These are phyloP conservation scores for Baronia brevicornis DNA, from an alignment of 2,888 invertebrate genomes.

Conservation along the genomic window DNA sequence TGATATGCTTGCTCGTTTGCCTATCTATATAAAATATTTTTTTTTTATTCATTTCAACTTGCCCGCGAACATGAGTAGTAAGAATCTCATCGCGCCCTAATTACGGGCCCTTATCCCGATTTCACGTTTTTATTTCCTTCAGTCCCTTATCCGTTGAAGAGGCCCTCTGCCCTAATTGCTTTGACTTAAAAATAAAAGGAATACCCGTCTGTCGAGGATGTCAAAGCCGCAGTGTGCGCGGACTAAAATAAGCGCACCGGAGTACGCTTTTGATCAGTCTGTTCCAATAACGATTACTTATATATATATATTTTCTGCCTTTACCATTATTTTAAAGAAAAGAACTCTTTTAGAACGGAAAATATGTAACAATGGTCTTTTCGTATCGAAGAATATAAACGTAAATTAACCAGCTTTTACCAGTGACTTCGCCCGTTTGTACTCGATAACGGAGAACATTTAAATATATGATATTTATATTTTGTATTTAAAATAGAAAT, in stretches of 20 bases:
- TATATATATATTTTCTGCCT: not conserved
- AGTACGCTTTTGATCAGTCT: slow-evolving; percentile 3
- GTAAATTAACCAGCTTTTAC: no score
- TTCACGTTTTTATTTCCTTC: slow-evolving; percentile 46
- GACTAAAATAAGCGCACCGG: not conserved
- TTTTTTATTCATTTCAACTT: slow-evolving; percentile 5
- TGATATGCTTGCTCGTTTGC: no score
- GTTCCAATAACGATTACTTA: not conserved
- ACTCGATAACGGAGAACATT: no score
- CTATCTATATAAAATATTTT: not conserved
- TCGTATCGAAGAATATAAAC: no score
- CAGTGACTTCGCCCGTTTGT: no score
- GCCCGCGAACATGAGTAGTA: slow-evolving; percentile 5
- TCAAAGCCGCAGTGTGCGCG: slow-evolving; percentile 26
- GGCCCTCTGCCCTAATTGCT: slow-evolving; percentile 64
- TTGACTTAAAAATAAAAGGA: slow-evolving; percentile 61
- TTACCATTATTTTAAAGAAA: no score
- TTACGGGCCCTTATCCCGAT: slow-evolving; percentile 49
- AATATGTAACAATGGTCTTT: no score
- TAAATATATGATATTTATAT: no score
- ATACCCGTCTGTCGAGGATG: slow-evolving; percentile 41
- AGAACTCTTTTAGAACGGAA: no score
- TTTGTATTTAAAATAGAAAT: no score
- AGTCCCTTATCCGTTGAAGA: slow-evolving; percentile 51
- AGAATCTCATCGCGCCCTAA: slow-evolving; percentile 26